Evolutionary conservation across 1,140 invertebrate genomes (phyloP).

Genomic region (Temnothorax longispinosus): DNA sequence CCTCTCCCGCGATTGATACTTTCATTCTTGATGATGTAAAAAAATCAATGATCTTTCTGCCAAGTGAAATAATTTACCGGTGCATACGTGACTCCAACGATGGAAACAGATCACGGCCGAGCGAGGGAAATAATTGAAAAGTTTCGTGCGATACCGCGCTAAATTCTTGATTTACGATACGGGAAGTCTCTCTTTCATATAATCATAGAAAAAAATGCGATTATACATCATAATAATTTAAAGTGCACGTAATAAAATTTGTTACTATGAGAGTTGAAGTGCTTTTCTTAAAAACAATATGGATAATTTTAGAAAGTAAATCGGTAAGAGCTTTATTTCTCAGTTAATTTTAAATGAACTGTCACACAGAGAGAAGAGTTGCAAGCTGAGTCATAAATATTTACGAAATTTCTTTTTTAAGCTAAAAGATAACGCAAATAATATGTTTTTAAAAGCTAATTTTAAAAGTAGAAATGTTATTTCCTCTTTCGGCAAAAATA

Average conservation of each 20-base stretch:
- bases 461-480: not conserved
- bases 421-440: not conserved
- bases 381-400: not conserved
- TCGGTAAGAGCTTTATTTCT: not conserved
- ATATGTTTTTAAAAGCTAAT: not conserved
- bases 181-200: not conserved
- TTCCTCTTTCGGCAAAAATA: no score
- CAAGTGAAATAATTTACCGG: conserved; percentile 1
- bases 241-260: not conserved
- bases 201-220: not conserved
- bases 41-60: conserved; percentile 29
- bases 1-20: conserved; percentile 18
- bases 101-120: conserved; percentile 22
- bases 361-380: not conserved
- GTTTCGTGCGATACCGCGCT: not conserved
- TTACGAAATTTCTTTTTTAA: not conserved
- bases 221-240: not conserved
- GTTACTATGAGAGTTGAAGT: not conserved
- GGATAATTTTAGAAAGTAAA: conserved; percentile 9
- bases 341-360: not conserved
- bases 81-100: conserved; percentile 4
- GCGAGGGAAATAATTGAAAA: conserved; percentile 34
- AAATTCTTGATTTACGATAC: conserved; percentile 1
- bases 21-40: conserved; percentile 33
- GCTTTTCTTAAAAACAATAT: not conserved